A percentile compares a stretch with the other conserved stretches of the same genome.
These are phyloP conservation scores for Ypsolopha scabrella DNA, from an alignment of 2,888 invertebrate species.

Conservation along the genomic window DNA sequence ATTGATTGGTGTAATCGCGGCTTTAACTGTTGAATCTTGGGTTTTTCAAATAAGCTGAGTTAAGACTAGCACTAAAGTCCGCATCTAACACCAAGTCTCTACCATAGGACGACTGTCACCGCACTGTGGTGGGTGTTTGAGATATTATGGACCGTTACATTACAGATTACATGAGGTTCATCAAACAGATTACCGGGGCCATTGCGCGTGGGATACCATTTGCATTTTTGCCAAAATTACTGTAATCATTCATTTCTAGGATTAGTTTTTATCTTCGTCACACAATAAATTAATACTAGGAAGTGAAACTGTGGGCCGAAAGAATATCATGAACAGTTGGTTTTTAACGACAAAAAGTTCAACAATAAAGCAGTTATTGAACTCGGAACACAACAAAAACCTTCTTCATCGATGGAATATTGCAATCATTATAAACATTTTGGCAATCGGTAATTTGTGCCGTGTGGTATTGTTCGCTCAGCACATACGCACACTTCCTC, in stretches of 20 bases:
- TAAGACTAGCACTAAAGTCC: too few species aligned
- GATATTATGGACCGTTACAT: slow-evolving; percentile 1
- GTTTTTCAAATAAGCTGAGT: too few species aligned
- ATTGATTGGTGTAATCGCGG: too few species aligned
- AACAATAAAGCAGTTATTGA: slow-evolving; percentile 46
- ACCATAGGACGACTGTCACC: slow-evolving; percentile 8
- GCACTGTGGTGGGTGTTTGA: neutral
- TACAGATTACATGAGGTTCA: slow-evolving; percentile 13
- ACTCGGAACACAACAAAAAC: slow-evolving; percentile 20
- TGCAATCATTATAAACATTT: neutral
- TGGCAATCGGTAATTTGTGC: slow-evolving; percentile 41
- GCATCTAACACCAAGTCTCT: neutral
- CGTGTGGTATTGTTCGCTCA: slow-evolving; percentile 21
- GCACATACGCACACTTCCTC: slow-evolving; percentile 39
- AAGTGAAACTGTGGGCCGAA: too few species aligned
- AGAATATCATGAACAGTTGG: too few species aligned
- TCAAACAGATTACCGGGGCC: slow-evolving; percentile 27
- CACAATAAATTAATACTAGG: too few species aligned
- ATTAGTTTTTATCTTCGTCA: slow-evolving; percentile 6
- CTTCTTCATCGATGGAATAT: slow-evolving; percentile 12
- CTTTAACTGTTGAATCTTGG: too few species aligned
- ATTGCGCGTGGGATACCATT: slow-evolving; percentile 33
- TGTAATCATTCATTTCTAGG: slow-evolving; percentile 26
- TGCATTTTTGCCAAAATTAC: slow-evolving; percentile 25
- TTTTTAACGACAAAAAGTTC: slow-evolving; percentile 19